Conservation (phyloP, 2,888 invertebrate species). For the Mesoligia furuncula region DNA sequence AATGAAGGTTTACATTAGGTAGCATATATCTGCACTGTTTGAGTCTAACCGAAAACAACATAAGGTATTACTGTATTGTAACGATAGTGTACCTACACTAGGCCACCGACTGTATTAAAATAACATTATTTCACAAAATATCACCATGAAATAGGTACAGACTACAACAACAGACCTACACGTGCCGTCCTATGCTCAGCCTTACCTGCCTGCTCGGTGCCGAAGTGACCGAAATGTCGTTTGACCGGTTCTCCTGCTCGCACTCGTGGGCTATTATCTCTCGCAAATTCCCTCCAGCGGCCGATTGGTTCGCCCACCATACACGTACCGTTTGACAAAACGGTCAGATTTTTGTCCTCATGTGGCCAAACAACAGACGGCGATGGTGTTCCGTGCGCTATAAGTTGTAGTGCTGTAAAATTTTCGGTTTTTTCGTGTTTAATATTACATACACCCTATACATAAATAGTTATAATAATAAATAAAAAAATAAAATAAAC, state of each 20-base stretch:
- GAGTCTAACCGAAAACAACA: background rate
- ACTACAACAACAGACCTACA: conserved; percentile 39
- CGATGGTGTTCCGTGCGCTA: conserved; percentile 39
- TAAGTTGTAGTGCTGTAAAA: background rate
- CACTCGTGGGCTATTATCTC: conserved; percentile 78
- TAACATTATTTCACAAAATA: conserved; percentile 2
- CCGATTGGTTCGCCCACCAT: conserved; percentile 81
- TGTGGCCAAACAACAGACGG: conserved; percentile 63
- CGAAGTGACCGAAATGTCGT: conserved; percentile 80
- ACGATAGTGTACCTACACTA: background rate
- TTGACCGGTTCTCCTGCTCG: conserved; percentile 87
- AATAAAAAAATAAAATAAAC: background rate
- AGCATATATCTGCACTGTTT: background rate
- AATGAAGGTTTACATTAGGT: background rate
- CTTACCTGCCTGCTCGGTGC: conserved; percentile 73
- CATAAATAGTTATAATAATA: background rate
- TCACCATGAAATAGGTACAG: conserved; percentile 3
- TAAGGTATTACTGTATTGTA: background rate
- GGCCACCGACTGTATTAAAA: background rate
- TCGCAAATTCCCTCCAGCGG: conserved; percentile 86
- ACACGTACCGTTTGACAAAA: conserved; percentile 79
- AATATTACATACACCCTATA: background rate
- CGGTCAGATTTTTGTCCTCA: conserved; percentile 77
- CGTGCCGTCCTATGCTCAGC: conserved; percentile 39
- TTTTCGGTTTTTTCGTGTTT: conserved; percentile 9